A percentile compares a stretch with the other conserved stretches of the same genome.
Conservation (phyloP, 2,888 invertebrate species). For the Villa cingulata region DNA sequence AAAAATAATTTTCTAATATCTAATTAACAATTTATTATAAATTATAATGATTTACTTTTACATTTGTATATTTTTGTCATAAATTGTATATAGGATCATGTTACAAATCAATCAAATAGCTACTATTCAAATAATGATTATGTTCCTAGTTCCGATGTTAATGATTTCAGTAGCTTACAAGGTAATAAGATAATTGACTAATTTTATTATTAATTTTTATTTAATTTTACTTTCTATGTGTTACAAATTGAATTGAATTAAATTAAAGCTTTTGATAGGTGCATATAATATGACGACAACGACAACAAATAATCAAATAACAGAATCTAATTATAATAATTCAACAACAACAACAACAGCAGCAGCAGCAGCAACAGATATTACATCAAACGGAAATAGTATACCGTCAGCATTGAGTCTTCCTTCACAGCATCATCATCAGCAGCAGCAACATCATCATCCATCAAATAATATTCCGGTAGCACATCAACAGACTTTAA, state of each 20-base stretch:
- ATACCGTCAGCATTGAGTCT: conserved; percentile 4
- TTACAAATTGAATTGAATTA: too few species aligned
- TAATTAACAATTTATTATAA: background rate
- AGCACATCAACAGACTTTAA: conserved; percentile 1
- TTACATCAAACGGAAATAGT: conserved; percentile 10
- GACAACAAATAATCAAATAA: conserved; percentile 7
- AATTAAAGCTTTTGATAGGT: background rate
- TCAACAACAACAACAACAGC: conserved; percentile 5
- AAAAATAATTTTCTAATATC: background rate
- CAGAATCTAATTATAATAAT: conserved; percentile 11
- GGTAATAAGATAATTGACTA: conserved; percentile 7
- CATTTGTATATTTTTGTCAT: too few species aligned
- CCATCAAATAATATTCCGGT: conserved; percentile 5
- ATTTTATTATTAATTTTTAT: background rate
- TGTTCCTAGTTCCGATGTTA: conserved; percentile 12
- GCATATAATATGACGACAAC: conserved; percentile 4
- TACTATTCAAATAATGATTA: conserved; percentile 15
- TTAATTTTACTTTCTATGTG: background rate
- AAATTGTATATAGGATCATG: conserved; percentile 10
- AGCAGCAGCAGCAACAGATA: conserved; percentile 6
- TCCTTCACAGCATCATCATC: background rate
- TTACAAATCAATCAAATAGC: conserved; percentile 11
- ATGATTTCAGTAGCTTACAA: conserved; percentile 14
- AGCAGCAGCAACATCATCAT: background rate
- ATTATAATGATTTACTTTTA: too few species aligned